phyloP scores from a whole-genome alignment of 1,140 invertebrate genomes.

The Homarus americanus region DNA sequence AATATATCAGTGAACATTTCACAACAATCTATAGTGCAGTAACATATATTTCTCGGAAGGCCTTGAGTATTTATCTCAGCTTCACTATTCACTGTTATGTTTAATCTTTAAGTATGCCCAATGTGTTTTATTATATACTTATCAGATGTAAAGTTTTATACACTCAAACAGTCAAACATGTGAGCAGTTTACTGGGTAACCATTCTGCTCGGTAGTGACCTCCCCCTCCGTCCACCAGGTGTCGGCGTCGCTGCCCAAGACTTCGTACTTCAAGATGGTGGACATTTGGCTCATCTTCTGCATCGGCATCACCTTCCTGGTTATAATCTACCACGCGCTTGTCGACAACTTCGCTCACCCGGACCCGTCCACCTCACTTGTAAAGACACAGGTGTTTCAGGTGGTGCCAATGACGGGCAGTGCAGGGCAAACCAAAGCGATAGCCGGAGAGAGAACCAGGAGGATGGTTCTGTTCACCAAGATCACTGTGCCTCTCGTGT shows the following conservation, averaged over 20 bases:
- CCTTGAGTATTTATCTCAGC: too few species aligned
- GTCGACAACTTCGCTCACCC: constrained; percentile 14
- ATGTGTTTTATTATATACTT: too few species aligned
- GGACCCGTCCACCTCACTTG: background rate
- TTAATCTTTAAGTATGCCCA: too few species aligned
- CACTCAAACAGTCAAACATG: too few species aligned
- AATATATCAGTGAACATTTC: too few species aligned
- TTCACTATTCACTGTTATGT: too few species aligned
- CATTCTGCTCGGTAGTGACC: too few species aligned
- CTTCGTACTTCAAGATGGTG: constrained; percentile 58
- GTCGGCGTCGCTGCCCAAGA: constrained; percentile 43
- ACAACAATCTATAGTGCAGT: too few species aligned
- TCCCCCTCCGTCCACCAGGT: background rate
- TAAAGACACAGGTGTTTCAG: background rate
- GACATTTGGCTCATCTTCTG: constrained; percentile 61
- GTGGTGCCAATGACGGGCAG: too few species aligned
- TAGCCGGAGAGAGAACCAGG: background rate
- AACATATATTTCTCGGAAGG: too few species aligned
- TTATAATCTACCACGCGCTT: constrained; percentile 44
- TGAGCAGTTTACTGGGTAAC: too few species aligned
- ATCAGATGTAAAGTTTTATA: too few species aligned
- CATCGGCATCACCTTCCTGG: constrained; percentile 52
- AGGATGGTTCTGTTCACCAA: constrained; percentile 36
- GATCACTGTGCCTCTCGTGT: constrained; percentile 34
- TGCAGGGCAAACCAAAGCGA: background rate